Base-by-base conservation (phyloP, 2,888 invertebrate genomes). In the Argynnis bischoffii region DNA sequence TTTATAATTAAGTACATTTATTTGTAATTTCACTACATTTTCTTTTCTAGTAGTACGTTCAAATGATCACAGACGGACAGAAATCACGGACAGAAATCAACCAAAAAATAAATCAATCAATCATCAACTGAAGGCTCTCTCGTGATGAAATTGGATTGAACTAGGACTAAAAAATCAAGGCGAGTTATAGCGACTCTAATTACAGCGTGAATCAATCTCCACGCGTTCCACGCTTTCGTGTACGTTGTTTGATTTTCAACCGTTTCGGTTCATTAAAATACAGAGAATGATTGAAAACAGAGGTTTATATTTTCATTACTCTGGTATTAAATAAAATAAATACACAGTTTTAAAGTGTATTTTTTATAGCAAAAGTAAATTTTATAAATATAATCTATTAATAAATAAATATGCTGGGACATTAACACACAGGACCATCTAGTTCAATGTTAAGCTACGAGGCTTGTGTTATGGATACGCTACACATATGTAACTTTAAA, bases 111-210 rank as follows among this genome's bases (percentile, higher is more conserved):
- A 53, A 50, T 18, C 35, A 61, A 51, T 8, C 41, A 41, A 41
- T 18, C 6, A 18, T 31, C 50, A 41, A 53, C 61, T 21, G 35
- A 4, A 41, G 15, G 16, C 41, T 21, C 16, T 31, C 18, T 14
- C 18, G 51, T 61, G 21, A 61, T 61, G 51, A 61, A 61, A 61
- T 51, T 53, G 61, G 41, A 61, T 61, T 61, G 53, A 41, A 61
- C 61, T 14, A 6, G n/a, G 41, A 41, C 11, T 61, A 35, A 53
- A 61, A 61, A 61, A 51, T 61, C 41, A 53, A 35, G 21, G 35
- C 60, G 50, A 50, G 60, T 16, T 60, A 51, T 61, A 35, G 21
- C 53, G 51, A 61, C 51, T 61, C 61, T 61, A 61, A 61, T 61
- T 61, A 61, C 61, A 41, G 51, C 15, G 51, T 35, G 50, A 61